Evolutionary conservation across 2,797 vertebrate species (phyloP).

Genomic region (Syngnathus acus): DNA sequence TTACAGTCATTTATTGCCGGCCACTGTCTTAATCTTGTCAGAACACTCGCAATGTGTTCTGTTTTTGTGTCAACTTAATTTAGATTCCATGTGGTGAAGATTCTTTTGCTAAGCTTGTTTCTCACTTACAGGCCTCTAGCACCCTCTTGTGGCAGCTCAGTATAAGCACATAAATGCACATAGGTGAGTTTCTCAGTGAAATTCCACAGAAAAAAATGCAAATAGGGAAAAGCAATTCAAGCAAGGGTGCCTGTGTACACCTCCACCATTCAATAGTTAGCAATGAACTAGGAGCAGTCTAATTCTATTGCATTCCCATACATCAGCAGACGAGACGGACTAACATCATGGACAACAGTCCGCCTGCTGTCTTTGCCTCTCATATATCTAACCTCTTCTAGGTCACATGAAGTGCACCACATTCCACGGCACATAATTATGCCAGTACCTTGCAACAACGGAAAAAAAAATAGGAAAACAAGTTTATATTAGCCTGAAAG

Average conservation of each 20-base stretch:
- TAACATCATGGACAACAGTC: conserved; percentile 8
- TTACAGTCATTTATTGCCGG: too few relatives aligned
- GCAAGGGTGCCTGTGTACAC: neutral
- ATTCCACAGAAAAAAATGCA: neutral
- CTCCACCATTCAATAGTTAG: neutral
- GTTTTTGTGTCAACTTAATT: too few relatives aligned
- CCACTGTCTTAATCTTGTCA: too few relatives aligned
- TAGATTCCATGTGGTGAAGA: too few relatives aligned
- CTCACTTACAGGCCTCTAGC: too few relatives aligned
- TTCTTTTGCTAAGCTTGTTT: too few relatives aligned
- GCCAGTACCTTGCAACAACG: conserved; percentile 14
- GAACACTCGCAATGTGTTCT: too few relatives aligned
- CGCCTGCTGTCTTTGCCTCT: conserved; percentile 13
- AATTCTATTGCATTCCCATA: neutral
- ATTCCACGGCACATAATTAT: conserved; percentile 38
- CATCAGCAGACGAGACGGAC: neutral
- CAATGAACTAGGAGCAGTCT: neutral
- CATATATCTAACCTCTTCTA: conserved; percentile 27
- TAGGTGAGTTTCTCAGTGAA: neutral
- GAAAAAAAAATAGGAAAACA: conserved; percentile 26
- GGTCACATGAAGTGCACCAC: conserved; percentile 48
- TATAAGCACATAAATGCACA: too few relatives aligned
- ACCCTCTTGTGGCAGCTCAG: neutral
- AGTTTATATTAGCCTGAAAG: conserved; percentile 12
- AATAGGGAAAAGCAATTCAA: neutral